Evolutionary conservation across 1,140 invertebrate species (phyloP).

Genomic region (Lepeophtheirus salmonis): DNA sequence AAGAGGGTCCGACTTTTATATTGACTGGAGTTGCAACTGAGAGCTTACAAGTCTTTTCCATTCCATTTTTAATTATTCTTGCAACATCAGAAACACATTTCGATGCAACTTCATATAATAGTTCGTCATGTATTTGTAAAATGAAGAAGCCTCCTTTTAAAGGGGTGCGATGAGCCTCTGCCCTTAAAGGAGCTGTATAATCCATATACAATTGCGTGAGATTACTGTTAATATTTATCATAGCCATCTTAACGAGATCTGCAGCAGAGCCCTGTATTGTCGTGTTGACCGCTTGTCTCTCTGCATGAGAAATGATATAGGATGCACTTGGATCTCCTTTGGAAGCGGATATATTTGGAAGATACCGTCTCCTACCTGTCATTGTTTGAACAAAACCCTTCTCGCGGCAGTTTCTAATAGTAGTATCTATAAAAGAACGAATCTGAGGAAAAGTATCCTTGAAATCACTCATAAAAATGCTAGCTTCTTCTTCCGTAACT

Average conservation of each 20-base stretch:
- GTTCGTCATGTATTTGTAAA: slow-evolving; percentile 85
- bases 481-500: slow-evolving; percentile 58
- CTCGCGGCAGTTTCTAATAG: slow-evolving; percentile 44
- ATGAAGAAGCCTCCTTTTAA: slow-evolving; percentile 41
- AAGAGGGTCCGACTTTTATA: slow-evolving; percentile 54
- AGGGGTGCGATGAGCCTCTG: slow-evolving; percentile 23
- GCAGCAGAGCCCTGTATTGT: slow-evolving; percentile 87
- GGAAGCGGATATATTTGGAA: slow-evolving; percentile 36
- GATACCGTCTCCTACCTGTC: slow-evolving; percentile 48
- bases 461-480: slow-evolving; percentile 57
- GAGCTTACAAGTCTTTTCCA: slow-evolving; percentile 56
- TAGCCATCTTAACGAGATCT: slow-evolving; percentile 77
- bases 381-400: slow-evolving; percentile 68
- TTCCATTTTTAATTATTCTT: slow-evolving; percentile 45
- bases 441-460: slow-evolving; percentile 35
- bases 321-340: slow-evolving; percentile 44
- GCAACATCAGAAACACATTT: slow-evolving; percentile 40
- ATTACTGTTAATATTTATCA: slow-evolving; percentile 50
- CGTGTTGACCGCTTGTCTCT: slow-evolving; percentile 84
- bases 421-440: slow-evolving; percentile 41
- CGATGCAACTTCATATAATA: slow-evolving; percentile 66
- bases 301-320: slow-evolving; percentile 48
- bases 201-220: slow-evolving; percentile 24
- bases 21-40: slow-evolving; percentile 65
- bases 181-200: background rate